Evolutionary conservation across 30 jellyfish, hydroid and myxozoan genomes (phyloP).

Genomic region (Hydractinia symbiolongicarpus): DNA sequence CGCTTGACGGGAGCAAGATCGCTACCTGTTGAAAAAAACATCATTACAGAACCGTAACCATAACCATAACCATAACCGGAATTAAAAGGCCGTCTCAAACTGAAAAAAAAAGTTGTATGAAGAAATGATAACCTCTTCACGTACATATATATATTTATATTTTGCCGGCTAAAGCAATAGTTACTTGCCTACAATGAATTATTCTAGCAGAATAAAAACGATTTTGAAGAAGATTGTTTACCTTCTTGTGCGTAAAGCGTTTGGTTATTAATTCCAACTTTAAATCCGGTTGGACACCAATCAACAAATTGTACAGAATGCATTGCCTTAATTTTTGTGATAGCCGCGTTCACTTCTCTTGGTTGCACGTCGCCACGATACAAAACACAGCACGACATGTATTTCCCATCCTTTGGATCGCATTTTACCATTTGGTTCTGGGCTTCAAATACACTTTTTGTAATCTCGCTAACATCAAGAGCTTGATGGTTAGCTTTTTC

Average conservation of each 20-base stretch:
- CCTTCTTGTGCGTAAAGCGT: constrained; percentile 59
- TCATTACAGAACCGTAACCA: neutral
- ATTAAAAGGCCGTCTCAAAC: neutral
- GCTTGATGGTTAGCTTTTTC: constrained; percentile 86
- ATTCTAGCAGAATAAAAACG: neutral
- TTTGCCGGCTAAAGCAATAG: no score
- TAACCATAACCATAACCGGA: neutral
- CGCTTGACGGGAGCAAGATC: constrained; percentile 32
- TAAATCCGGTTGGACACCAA: constrained; percentile 91
- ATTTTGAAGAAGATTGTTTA: neutral
- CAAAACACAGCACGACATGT: constrained; percentile 92
- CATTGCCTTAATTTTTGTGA: constrained; percentile 59
- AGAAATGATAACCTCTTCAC: neutral
- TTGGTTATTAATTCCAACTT: constrained; percentile 80
- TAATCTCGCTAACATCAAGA: constrained; percentile 56
- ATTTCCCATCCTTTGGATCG: constrained; percentile 78
- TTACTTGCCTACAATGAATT: no score
- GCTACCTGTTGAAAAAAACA: constrained; percentile 2
- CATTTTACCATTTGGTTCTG: constrained; percentile 87
- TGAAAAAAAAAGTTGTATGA: neutral
- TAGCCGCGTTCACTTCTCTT: constrained; percentile 86
- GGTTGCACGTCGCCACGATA: constrained; percentile 94
- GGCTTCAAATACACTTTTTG: constrained; percentile 76
- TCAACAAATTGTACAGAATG: constrained; percentile 76
- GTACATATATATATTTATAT: no score